Percentiles rank a stretch among this genome's conserved stretches.
Evolutionary conservation across 1,140 invertebrate species (phyloP).

Genomic region (Pseudomyrmex cubaensis): DNA sequence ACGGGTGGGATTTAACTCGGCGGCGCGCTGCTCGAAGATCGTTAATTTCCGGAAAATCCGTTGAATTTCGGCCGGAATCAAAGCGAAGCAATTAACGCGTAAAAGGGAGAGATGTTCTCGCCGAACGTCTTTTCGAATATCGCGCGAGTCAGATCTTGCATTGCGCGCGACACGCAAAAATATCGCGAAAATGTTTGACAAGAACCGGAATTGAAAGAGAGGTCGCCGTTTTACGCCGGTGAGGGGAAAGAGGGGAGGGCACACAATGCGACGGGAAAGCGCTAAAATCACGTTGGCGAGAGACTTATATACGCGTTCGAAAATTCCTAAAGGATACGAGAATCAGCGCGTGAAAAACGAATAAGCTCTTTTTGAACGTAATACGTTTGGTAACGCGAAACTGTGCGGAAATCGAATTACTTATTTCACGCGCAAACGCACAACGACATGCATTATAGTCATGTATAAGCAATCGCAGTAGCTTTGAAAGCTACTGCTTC

Average conservation of each 20-base stretch:
- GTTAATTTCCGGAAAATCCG: constrained; percentile 54
- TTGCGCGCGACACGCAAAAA: not conserved
- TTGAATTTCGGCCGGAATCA: constrained; percentile 46
- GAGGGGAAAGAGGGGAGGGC: too few relatives aligned
- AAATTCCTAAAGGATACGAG: constrained; percentile 27
- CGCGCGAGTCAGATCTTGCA: not conserved
- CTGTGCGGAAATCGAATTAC: constrained; percentile 43
- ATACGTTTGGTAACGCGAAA: constrained; percentile 27
- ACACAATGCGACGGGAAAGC: not conserved
- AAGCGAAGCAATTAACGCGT: constrained; percentile 49
- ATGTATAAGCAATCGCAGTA: constrained; percentile 48
- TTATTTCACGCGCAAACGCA: constrained; percentile 25
- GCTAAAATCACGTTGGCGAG: constrained; percentile 9
- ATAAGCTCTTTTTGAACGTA: constrained; percentile 28
- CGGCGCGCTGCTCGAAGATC: constrained; percentile 44
- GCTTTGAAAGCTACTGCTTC: constrained; percentile 39
- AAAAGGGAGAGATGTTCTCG: constrained; percentile 26
- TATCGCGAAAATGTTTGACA: too few relatives aligned
- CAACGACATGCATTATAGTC: constrained; percentile 15
- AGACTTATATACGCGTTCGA: not conserved
- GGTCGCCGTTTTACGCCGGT: not conserved
- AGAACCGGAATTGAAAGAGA: constrained; percentile 10
- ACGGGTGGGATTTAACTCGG: constrained; percentile 34
- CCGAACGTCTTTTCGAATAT: constrained; percentile 36
- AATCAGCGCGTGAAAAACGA: not conserved